These are phyloP conservation scores for Tridacna gigas DNA, from an alignment of 2,888 invertebrate species.

Conservation along the genomic window DNA sequence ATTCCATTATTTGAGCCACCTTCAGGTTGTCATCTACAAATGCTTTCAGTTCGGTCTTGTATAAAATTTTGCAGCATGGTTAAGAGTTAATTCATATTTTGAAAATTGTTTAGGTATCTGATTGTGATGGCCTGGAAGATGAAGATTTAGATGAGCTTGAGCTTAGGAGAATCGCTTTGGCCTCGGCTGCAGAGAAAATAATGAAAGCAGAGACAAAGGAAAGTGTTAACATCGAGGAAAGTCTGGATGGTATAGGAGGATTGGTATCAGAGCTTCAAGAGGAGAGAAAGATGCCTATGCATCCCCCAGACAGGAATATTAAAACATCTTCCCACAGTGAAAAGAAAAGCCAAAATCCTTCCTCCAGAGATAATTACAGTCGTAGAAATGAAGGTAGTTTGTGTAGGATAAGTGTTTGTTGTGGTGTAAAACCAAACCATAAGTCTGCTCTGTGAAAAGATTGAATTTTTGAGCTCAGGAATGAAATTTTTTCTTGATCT, in stretches of 20 bases:
- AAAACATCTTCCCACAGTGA: not conserved
- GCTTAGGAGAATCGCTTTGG: slow-evolving; percentile 75
- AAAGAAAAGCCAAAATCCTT: not conserved
- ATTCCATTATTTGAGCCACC: no score
- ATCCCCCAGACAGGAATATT: not conserved
- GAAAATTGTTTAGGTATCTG: not conserved
- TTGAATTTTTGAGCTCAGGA: no score
- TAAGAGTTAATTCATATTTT: no score
- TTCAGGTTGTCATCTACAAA: no score
- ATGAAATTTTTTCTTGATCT: no score
- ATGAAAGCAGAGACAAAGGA: slow-evolving; percentile 44
- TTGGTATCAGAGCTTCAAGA: not conserved
- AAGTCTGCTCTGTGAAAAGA: no score
- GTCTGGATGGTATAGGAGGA: not conserved
- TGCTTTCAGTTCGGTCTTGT: no score
- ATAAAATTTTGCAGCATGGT: no score
- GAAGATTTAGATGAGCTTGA: slow-evolving; percentile 73
- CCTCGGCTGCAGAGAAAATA: slow-evolving; percentile 61
- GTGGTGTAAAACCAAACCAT: no score
- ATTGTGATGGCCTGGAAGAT: slow-evolving; percentile 62
- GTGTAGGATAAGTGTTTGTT: no score
- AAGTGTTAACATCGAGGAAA: not conserved
- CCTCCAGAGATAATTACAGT: not conserved
- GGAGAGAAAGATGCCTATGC: not conserved
- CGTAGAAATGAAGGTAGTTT: not conserved